phyloP scores from a whole-genome alignment of 53 echinoderm and acorn worm species.

The Antedon mediterranea region DNA sequence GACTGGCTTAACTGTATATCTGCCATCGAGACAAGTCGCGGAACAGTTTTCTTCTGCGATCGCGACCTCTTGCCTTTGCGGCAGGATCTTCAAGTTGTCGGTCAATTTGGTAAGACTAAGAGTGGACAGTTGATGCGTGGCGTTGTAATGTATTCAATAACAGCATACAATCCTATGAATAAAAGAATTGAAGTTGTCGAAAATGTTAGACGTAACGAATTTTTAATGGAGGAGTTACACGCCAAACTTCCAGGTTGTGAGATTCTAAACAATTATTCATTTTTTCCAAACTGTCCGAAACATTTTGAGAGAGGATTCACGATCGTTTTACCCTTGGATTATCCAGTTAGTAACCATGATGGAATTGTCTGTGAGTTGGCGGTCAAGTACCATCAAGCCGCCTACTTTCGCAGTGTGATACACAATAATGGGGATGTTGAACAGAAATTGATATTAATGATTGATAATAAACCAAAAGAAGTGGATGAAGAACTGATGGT shows the following conservation, averaged over 20 bases:
- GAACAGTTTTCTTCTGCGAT: constrained; percentile 38
- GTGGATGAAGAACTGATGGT: constrained; percentile 36
- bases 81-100: not conserved
- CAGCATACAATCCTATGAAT: constrained; percentile 46
- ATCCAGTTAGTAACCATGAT: constrained; percentile 17
- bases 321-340: constrained; percentile 20
- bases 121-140: not conserved
- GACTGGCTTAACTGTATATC: constrained; percentile 36
- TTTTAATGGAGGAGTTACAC: constrained; percentile 18
- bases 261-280: constrained; percentile 32
- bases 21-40: constrained; percentile 33
- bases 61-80: constrained; percentile 9
- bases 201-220: constrained; percentile 18
- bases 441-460: constrained; percentile 28
- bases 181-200: constrained; percentile 13
- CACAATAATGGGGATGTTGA: constrained; percentile 2
- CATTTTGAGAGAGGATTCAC: constrained; percentile 43
- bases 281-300: constrained; percentile 25
- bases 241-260: constrained; percentile 8
- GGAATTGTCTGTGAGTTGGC: constrained; percentile 16
- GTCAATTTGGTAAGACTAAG: not conserved
- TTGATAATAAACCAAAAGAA: constrained; percentile 20
- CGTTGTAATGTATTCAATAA: constrained; percentile 38
- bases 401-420: constrained; percentile 38
- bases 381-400: constrained; percentile 36